Conservation (phyloP, 2,113 vertebrate species). For the Nyctibius bracteatus region DNA sequence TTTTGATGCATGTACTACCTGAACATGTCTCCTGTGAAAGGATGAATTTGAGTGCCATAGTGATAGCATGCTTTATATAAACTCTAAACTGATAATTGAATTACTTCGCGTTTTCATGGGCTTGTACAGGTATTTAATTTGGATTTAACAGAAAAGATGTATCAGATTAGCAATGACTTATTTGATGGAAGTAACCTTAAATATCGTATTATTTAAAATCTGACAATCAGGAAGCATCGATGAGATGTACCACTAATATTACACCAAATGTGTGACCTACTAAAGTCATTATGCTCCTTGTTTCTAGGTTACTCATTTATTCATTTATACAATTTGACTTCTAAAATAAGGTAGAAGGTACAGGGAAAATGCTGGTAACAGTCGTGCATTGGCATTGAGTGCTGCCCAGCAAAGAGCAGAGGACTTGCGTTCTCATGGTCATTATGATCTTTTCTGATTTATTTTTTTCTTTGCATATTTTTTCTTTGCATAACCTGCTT, state of each 20-base stretch:
- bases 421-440: neutral
- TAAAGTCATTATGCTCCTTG: neutral
- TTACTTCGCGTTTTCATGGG: conserved; percentile 12
- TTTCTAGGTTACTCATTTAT: neutral
- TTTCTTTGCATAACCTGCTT: neutral
- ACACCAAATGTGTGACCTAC: fast-evolving
- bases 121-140: conserved; percentile 35
- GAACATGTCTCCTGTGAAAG: neutral
- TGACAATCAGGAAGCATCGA: neutral
- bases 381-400: fast-evolving
- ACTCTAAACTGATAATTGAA: neutral
- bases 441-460: neutral
- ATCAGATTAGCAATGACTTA: conserved; percentile 15
- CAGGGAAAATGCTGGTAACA: neutral
- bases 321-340: neutral
- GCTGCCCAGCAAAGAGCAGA: neutral
- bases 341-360: neutral
- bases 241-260: neutral
- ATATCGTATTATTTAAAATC: neutral
- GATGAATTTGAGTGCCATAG: neutral
- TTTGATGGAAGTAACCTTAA: conserved; percentile 15
- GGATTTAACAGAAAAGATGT: neutral
- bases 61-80: neutral
- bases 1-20: neutral
- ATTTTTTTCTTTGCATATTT: neutral